Evolutionary conservation across 2,113 vertebrate species (phyloP).

Genomic region (sheep (Ovis aries)): DNA sequence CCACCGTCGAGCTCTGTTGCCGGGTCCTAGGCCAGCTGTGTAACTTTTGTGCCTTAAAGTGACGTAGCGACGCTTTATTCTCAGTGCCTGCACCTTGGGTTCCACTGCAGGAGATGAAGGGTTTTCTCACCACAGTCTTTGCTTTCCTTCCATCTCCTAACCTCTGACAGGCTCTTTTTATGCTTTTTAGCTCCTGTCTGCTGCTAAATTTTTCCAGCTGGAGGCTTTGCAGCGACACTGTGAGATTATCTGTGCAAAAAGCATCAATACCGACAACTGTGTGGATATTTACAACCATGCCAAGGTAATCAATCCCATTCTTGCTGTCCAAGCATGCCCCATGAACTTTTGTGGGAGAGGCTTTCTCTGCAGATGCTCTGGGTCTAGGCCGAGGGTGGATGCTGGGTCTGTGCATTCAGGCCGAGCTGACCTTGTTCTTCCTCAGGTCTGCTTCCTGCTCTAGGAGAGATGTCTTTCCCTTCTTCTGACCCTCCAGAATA

Average conservation of each 20-base stretch:
- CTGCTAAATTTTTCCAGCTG: slow-evolving; percentile 98
- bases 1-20: rapidly evolving
- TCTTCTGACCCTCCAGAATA: neutral
- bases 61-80: neutral
- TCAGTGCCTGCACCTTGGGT: neutral
- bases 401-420: neutral
- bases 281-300: slow-evolving; percentile 99
- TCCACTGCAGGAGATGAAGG: neutral
- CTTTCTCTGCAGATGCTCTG: neutral
- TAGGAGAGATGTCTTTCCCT: neutral
- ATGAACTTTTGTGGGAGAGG: rapidly evolving
- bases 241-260: slow-evolving; percentile 98
- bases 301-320: slow-evolving; percentile 83
- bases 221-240: slow-evolving; percentile 98
- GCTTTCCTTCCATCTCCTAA: neutral
- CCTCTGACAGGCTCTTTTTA: slow-evolving; percentile 47
- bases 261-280: slow-evolving; percentile 96
- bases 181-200: slow-evolving; percentile 90
- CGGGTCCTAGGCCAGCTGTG: neutral
- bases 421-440: rapidly evolving
- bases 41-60: neutral
- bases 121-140: rapidly evolving
- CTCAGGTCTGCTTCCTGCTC: neutral
- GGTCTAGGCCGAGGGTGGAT: rapidly evolving
- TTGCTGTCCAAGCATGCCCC: rapidly evolving